Evolutionary conservation across 1,140 invertebrate species (phyloP).

Genomic region (Amyelois transitella): DNA sequence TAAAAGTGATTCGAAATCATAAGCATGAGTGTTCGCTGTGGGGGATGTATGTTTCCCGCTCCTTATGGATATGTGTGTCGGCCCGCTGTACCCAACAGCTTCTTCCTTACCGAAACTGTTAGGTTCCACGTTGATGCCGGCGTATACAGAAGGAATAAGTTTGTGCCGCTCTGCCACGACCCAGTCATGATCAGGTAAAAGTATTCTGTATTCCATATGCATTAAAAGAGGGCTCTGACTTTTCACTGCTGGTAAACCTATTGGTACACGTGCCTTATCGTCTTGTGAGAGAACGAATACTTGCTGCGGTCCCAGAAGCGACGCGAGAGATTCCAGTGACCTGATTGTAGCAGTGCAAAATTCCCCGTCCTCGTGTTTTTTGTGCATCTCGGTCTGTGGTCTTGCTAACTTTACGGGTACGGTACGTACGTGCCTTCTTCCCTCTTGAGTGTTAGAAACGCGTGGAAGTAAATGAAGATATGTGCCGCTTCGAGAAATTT

Average conservation of each 20-base stretch:
- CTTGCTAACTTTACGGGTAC: constrained; percentile 21
- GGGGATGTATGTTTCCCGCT: no score
- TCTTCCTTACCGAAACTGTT: no score
- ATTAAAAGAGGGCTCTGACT: constrained; percentile 22
- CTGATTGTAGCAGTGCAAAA: constrained; percentile 22
- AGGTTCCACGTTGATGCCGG: no score
- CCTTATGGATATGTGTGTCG: no score
- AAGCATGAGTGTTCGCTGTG: no score
- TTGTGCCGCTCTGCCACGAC: no score
- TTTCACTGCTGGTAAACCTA: constrained; percentile 20
- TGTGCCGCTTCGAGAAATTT: constrained; percentile 6
- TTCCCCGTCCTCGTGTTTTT: constrained; percentile 18
- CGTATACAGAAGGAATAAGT: no score
- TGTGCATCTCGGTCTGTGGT: constrained; percentile 19
- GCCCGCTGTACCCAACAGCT: no score
- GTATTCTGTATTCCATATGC: constrained; percentile 23
- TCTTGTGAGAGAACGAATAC: constrained; percentile 24
- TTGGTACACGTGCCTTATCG: constrained; percentile 20
- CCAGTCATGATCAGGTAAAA: no score
- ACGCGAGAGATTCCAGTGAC: constrained; percentile 23
- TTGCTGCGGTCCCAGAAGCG: constrained; percentile 24
- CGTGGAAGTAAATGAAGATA: constrained; percentile 6
- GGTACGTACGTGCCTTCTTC: constrained; percentile 18
- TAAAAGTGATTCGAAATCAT: no score
- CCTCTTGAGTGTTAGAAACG: constrained; percentile 5